Evolutionary conservation across 2,113 vertebrate species (phyloP).

Genomic region (Ellobius talpinus): DNA sequence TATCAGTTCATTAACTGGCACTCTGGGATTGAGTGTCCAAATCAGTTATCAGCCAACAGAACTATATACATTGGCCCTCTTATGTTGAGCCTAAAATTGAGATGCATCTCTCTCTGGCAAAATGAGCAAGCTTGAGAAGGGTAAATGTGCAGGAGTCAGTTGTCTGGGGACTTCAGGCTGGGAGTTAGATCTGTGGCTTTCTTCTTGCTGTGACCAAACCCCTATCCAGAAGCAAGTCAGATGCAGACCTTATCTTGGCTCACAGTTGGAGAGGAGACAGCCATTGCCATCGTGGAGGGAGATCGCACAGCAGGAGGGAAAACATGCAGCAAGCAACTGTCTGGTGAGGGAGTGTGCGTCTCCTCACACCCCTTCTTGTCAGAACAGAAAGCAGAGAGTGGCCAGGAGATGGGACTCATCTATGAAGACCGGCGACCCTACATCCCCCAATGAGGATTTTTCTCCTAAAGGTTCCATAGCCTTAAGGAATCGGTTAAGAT

Average conservation of each 20-base stretch:
- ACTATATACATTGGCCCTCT: background rate
- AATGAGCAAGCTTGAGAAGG: background rate
- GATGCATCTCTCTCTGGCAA: background rate
- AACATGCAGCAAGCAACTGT: background rate
- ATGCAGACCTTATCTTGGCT: background rate
- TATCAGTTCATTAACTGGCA: constrained; percentile 11
- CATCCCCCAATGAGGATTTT: too few species aligned
- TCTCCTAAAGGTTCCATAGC: background rate
- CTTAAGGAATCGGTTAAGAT: background rate
- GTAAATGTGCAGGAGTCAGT: background rate
- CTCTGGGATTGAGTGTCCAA: background rate
- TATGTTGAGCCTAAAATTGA: background rate
- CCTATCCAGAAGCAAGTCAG: background rate
- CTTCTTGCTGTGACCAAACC: background rate
- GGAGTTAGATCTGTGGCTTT: too few species aligned
- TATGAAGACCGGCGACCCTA: background rate
- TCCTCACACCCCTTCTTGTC: background rate
- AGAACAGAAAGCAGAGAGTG: background rate
- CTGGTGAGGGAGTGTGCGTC: too few species aligned
- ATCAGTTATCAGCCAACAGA: background rate
- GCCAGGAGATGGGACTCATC: background rate
- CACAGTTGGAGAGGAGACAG: background rate
- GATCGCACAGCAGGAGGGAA: background rate
- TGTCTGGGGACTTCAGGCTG: background rate
- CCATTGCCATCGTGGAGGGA: background rate